phyloP scores from a whole-genome alignment of 2,888 invertebrate genomes.

The Capitulum mitella region DNA sequence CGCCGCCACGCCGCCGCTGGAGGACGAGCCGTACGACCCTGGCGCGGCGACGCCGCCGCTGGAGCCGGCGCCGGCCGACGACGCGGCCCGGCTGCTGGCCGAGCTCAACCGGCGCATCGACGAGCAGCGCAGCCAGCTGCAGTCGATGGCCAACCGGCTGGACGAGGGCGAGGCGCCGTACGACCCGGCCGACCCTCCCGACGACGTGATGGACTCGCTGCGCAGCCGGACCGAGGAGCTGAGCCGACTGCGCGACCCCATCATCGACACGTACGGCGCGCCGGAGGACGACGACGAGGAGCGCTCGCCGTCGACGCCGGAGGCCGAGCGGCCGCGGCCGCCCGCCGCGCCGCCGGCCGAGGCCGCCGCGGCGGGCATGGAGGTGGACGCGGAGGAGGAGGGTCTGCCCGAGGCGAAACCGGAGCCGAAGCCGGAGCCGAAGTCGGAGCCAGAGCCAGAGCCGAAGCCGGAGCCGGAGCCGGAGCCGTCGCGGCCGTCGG shows the following conservation, averaged over 20 bases:
- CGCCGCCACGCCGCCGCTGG: too few relatives aligned
- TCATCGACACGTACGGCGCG: conserved; percentile 9
- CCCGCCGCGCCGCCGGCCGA: neutral
- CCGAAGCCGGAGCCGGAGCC: too few relatives aligned
- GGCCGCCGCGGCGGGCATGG: neutral
- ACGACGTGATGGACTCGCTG: neutral
- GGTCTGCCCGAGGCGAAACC: too few relatives aligned
- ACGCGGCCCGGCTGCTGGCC: neutral
- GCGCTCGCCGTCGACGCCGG: neutral
- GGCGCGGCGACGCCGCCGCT: neutral
- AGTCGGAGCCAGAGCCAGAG: neutral
- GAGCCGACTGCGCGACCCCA: neutral
- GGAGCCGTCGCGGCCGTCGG: neutral
- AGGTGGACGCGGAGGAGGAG: neutral
- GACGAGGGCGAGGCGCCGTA: conserved; percentile 19
- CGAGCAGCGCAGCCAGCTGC: neutral
- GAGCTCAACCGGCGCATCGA: conserved; percentile 24
- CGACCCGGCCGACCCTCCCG: conserved; percentile 23
- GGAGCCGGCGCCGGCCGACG: neutral
- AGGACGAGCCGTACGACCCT: conserved; percentile 15
- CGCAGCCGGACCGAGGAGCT: neutral
- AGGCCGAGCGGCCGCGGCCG: neutral
- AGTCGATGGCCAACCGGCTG: neutral
- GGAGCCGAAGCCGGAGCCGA: neutral
- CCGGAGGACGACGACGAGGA: neutral